A percentile compares a stretch with the other conserved stretches of the same genome.
These are phyloP conservation scores for Periphyllus acericola DNA, from an alignment of 2,888 invertebrate genomes.

Conservation along the genomic window DNA sequence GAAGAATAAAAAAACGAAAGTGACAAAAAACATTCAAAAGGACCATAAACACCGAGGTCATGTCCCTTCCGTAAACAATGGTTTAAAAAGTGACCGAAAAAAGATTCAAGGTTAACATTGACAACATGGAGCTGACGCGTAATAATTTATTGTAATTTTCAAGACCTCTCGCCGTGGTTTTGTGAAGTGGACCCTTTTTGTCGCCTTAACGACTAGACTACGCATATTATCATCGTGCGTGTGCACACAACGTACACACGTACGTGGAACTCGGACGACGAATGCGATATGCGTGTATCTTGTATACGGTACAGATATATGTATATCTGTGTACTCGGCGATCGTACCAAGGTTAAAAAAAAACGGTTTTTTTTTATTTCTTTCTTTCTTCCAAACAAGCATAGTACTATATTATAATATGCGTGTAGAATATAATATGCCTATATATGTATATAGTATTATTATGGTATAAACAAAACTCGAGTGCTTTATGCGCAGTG, in stretches of 20 bases:
- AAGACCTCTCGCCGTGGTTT: slow-evolving; percentile 31
- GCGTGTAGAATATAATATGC: not conserved
- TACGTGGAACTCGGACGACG: not conserved
- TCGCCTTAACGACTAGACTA: not conserved
- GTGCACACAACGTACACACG: not conserved
- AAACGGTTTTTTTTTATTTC: not conserved
- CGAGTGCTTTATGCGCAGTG: not conserved
- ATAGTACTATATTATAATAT: not conserved
- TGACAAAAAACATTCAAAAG: slow-evolving; percentile 31
- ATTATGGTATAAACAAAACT: not conserved
- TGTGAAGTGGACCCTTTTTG: slow-evolving; percentile 34
- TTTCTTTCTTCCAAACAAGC: not conserved
- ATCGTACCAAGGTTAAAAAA: not conserved
- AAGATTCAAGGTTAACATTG: slow-evolving; percentile 30
- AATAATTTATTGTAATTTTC: slow-evolving; percentile 44
- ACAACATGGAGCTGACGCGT: slow-evolving; percentile 31
- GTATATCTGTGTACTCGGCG: not conserved
- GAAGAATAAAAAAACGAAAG: slow-evolving; percentile 36
- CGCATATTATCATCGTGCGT: too few species aligned
- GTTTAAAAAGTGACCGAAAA: slow-evolving; percentile 31
- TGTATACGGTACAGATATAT: not conserved
- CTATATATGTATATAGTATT: not conserved
- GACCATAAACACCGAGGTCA: slow-evolving; percentile 18
- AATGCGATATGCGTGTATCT: not conserved
- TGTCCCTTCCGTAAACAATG: slow-evolving; percentile 57